Percentiles rank a stretch among this genome's conserved stretches.
These are phyloP conservation scores for Tortrix viridana DNA, from an alignment of 2,888 invertebrate genomes.

Conservation along the genomic window DNA sequence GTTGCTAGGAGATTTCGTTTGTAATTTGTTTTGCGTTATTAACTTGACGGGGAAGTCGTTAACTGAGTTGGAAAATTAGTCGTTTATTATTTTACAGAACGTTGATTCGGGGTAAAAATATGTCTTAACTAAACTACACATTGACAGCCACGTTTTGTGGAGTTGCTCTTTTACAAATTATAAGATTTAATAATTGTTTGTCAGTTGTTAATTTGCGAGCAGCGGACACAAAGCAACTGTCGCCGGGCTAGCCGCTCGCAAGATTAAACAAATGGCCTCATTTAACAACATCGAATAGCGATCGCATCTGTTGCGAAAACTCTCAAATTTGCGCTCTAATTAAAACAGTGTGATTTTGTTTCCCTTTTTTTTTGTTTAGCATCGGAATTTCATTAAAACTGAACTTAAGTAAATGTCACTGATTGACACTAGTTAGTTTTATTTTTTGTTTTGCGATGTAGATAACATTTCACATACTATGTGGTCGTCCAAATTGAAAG, in stretches of 20 bases:
- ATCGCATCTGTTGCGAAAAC: slow-evolving; percentile 37
- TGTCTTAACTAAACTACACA: neutral
- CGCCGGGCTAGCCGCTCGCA: slow-evolving; percentile 26
- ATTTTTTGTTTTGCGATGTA: no score
- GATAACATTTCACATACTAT: no score
- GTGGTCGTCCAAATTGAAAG: no score
- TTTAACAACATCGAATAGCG: slow-evolving; percentile 36
- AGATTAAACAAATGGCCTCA: slow-evolving; percentile 37
- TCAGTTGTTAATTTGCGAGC: slow-evolving; percentile 30
- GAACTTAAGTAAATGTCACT: slow-evolving; percentile 8
- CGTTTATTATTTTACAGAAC: slow-evolving; percentile 48
- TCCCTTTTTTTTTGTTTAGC: slow-evolving; percentile 10
- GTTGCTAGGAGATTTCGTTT: slow-evolving; percentile 64
- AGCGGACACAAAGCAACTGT: slow-evolving; percentile 30
- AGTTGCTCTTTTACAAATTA: neutral
- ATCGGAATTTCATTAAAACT: slow-evolving; percentile 31
- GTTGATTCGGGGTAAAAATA: slow-evolving; percentile 20
- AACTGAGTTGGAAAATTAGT: slow-evolving; percentile 64
- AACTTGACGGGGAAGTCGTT: slow-evolving; percentile 78
- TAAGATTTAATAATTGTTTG: slow-evolving; percentile 10
- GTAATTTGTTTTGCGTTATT: slow-evolving; percentile 80
- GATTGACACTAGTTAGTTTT: neutral
- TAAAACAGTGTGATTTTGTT: slow-evolving; percentile 22
- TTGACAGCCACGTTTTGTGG: neutral
- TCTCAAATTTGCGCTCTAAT: slow-evolving; percentile 29